Base-by-base conservation (phyloP, 2,113 vertebrate genomes). In the Paraplagusia blochii region DNA sequence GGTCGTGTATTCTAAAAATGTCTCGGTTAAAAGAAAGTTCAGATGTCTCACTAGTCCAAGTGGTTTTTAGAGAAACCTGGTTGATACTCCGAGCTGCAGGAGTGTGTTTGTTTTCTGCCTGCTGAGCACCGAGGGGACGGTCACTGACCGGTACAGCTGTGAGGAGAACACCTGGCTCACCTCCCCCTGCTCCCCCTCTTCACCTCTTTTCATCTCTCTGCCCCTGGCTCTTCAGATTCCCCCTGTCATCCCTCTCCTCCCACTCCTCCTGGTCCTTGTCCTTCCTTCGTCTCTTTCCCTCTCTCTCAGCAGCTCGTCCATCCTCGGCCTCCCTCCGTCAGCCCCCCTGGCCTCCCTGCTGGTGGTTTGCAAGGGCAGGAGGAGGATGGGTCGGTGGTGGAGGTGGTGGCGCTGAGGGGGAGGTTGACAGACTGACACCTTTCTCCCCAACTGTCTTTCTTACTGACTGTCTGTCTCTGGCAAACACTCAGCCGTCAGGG, bases 231-330 rank as follows among this genome's bases (percentile, higher is more conserved):
- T 44, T 68, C 59, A 80, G 66, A 80, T 77, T 78, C 76, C 64
- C 66, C n/a, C 62, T 79, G 66, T 86, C 82, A 77, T 78, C 75
- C 65, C 67, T 79, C 78, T 72, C 74, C 80, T 77, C 77, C 82
- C 71, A 68, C 63, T 61, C 40, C 56, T 47, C 35, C 29, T 51
- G 48, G 2, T 42, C 44, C 66, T 40, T 65, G 46, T 56, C 63
- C 77, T 68, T 77, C 72, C 74, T 35, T 29, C 22, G 22, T 29
- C 6, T 29, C 38, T 46, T 66, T n/a, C n/a, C 72, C 63, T 46
- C 74, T 89, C 85, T 85, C 69, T 89, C 87, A 86, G 64, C 87
- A 63, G 65, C 82, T 84, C 43, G 49, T 89, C 84, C 73, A 62
- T 85, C 81, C 79, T 77, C 77, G 42, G 56, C 36, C 57, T 42